Conservation (phyloP, 2,113 vertebrate genomes). For the Bujurquina vittata region DNA sequence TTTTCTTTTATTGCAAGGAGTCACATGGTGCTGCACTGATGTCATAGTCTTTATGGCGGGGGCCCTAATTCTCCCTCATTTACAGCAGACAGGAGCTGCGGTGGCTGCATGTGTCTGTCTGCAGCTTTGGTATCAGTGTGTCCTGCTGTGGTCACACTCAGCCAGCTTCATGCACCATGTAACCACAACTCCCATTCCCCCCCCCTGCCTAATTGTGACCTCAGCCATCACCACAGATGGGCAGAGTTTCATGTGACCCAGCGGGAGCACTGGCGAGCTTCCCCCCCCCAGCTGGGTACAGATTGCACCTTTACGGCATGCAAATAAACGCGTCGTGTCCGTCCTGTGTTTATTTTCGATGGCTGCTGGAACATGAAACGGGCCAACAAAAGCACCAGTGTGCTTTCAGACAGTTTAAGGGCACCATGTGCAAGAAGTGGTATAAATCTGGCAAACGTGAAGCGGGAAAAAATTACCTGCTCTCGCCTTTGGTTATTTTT, state of each 20-base stretch:
- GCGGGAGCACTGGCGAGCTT: conserved; percentile 29
- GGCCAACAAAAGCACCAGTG: conserved; percentile 53
- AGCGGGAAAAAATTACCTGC: conserved; percentile 50
- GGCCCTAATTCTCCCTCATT: conserved; percentile 67
- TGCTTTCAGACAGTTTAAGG: conserved; percentile 53
- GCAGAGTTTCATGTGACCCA: conserved; percentile 44
- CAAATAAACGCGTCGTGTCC: conserved; percentile 34
- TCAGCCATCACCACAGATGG: conserved; percentile 51
- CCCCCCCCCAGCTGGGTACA: neutral
- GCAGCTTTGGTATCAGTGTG: conserved; percentile 17
- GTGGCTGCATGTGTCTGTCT: conserved; percentile 45
- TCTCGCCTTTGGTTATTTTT: conserved; percentile 46
- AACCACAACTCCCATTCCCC: conserved; percentile 43
- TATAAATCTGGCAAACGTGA: conserved; percentile 26
- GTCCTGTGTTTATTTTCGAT: conserved; percentile 46
- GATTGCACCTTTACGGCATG: conserved; percentile 45
- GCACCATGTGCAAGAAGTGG: conserved; percentile 24
- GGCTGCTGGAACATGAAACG: conserved; percentile 18
- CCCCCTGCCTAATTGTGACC: conserved; percentile 31
- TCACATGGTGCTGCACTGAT: conserved; percentile 58
- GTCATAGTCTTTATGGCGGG: conserved; percentile 66
- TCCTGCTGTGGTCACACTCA: conserved; percentile 37
- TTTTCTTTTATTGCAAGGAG: conserved; percentile 68
- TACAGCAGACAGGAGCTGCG: conserved; percentile 67
- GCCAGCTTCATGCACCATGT: conserved; percentile 17